Conservation (phyloP, 2,797 vertebrate species). For the Chelon auratus region DNA sequence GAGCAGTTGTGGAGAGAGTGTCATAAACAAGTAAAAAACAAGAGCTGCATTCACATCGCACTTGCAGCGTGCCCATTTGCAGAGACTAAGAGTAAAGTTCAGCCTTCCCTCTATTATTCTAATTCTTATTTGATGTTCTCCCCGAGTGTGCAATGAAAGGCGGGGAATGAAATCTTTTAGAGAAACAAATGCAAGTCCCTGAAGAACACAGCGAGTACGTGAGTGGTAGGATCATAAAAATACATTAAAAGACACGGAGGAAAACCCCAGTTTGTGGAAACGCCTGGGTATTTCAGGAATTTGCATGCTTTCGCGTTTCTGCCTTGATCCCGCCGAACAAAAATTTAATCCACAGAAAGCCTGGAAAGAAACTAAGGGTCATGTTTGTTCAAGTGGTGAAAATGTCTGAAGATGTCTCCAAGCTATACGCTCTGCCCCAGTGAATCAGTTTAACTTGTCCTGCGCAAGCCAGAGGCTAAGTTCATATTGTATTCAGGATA, state of each 20-base stretch:
- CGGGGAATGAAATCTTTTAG: constrained; percentile 42
- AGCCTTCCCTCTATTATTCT: constrained; percentile 22
- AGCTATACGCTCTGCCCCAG: constrained; percentile 36
- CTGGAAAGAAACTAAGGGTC: constrained; percentile 55
- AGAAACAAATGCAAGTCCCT: constrained; percentile 58
- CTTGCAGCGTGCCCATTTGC: neutral
- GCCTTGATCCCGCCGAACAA: constrained; percentile 44
- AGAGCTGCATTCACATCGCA: constrained; percentile 6
- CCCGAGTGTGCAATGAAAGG: constrained; percentile 45
- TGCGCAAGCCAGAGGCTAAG: constrained; percentile 48
- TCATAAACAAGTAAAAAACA: constrained; percentile 15
- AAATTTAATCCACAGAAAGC: constrained; percentile 49
- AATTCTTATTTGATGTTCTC: constrained; percentile 64
- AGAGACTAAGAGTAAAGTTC: constrained; percentile 36
- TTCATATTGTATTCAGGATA: constrained; percentile 47
- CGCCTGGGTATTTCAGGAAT: constrained; percentile 50
- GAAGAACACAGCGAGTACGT: constrained; percentile 40
- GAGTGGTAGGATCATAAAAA: constrained; percentile 61
- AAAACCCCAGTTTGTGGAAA: constrained; percentile 30
- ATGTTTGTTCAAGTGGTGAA: constrained; percentile 60
- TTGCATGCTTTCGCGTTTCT: constrained; percentile 45
- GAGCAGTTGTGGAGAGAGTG: constrained; percentile 8
- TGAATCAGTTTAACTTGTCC: constrained; percentile 54
- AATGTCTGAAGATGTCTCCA: constrained; percentile 57
- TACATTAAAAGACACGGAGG: constrained; percentile 57